These are phyloP conservation scores for Amphimallon solstitiale DNA, from an alignment of 2,888 invertebrate genomes.

Conservation along the genomic window DNA sequence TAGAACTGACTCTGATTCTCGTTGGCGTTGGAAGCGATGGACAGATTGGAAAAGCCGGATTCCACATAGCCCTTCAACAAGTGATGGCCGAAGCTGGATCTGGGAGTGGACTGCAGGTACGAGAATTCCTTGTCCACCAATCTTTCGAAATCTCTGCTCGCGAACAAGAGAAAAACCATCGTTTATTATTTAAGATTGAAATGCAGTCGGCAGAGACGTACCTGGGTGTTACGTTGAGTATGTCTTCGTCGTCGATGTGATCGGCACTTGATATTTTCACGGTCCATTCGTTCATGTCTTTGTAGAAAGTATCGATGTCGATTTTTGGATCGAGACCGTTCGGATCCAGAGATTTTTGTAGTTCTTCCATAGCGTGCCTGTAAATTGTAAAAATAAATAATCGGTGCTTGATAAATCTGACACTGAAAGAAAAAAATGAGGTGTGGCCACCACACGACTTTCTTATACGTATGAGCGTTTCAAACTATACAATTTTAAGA, in stretches of 20 bases:
- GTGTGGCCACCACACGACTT: too few species aligned
- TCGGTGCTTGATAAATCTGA: too few species aligned
- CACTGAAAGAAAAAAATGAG: too few species aligned
- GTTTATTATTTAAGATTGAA: not conserved
- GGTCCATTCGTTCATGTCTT: conserved; percentile 38
- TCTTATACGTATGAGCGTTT: too few species aligned
- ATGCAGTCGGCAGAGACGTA: not conserved
- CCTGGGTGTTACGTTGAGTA: conserved; percentile 35
- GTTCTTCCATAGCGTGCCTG: conserved; percentile 35
- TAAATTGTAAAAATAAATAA: not conserved
- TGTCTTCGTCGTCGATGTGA: conserved; percentile 12
- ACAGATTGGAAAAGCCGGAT: conserved; percentile 31
- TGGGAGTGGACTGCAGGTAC: conserved; percentile 31
- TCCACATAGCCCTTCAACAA: conserved; percentile 35
- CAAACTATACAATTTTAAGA: too few species aligned
- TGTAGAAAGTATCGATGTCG: conserved; percentile 33
- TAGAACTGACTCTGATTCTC: conserved; percentile 20
- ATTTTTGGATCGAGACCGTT: conserved; percentile 27
- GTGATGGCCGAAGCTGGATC: conserved; percentile 34
- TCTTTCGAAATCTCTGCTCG: conserved; percentile 15
- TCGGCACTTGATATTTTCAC: conserved; percentile 28
- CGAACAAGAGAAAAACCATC: too few species aligned
- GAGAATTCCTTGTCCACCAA: conserved; percentile 24
- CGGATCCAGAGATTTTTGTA: conserved; percentile 33
- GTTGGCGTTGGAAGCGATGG: conserved; percentile 23